Evolutionary conservation across 2,113 vertebrate species (phyloP).

Genomic region (Lucifuga dentata): DNA sequence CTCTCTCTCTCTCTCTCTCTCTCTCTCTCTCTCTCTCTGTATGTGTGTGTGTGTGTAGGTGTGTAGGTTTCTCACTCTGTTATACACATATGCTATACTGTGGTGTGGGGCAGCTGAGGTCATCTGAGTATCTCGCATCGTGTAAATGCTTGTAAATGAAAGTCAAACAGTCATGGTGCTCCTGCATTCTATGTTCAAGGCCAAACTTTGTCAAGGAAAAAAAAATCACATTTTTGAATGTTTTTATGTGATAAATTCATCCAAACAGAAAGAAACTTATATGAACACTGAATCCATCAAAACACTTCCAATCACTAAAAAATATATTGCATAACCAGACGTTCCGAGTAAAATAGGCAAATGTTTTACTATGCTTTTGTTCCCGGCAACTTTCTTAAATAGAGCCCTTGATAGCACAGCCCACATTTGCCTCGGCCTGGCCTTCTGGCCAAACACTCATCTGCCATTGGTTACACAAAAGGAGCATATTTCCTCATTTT

Average conservation of each 20-base stretch:
- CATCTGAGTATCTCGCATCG: slow-evolving; percentile 63
- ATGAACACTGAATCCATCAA: not conserved
- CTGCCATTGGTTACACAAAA: slow-evolving; percentile 53
- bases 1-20: too few relatives aligned
- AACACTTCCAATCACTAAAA: slow-evolving; percentile 6
- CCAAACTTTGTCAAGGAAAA: slow-evolving; percentile 35
- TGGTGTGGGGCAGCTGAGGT: slow-evolving; percentile 71
- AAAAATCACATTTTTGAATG: slow-evolving; percentile 41
- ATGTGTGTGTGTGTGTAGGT: slow-evolving; percentile 45
- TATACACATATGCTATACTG: slow-evolving; percentile 65
- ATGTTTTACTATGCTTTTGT: slow-evolving; percentile 14
- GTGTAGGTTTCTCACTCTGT: slow-evolving; percentile 74
- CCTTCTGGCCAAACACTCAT: slow-evolving; percentile 35
- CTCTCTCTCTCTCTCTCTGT: slow-evolving; percentile 11
- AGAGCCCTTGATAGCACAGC: slow-evolving; percentile 17
- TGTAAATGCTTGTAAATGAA: slow-evolving; percentile 45
- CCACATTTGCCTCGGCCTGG: slow-evolving; percentile 25
- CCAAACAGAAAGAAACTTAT: not conserved
- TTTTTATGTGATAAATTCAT: slow-evolving; percentile 15
- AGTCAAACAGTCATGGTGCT: slow-evolving; percentile 51
- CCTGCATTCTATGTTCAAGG: too few relatives aligned
- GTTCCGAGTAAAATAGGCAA: slow-evolving; percentile 7
- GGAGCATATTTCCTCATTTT: slow-evolving; percentile 66
- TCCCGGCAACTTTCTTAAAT: slow-evolving; percentile 27
- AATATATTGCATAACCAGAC: slow-evolving; percentile 1